Evolutionary conservation across 2,113 vertebrate genomes (phyloP), one percentile per base, ranked within the genome.

Genomic region (Rynchops niger): DNA sequence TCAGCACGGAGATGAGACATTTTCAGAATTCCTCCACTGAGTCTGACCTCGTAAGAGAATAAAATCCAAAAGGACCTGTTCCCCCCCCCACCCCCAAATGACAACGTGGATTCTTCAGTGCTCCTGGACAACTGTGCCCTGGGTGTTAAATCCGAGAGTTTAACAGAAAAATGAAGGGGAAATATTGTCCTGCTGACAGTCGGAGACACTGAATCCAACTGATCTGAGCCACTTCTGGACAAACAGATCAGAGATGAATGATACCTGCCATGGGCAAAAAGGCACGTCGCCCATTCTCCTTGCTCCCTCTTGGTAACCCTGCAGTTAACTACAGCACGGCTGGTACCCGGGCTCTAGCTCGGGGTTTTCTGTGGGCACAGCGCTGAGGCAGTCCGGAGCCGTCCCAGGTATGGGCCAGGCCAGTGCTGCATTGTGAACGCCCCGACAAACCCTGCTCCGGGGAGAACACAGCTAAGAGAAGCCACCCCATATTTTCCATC

Each of bases 1-100:
- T 93, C 93, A 71, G 74, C 74, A 72, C 45, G 26, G 76, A 77
- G 82, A 88, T 91, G 92, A 88, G 69, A 90, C 63, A 88, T 94
- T 94, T 94, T 90, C 88, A 93, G 91, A 91, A 97, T 97, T 95
- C 95, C 56, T 96, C 77, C 36, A 26, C 52, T 1, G 0, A 90
- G 63, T n/a, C 56, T 59, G 73, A 71, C 95, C 59, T 88, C 59
- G 50, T 36, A 74, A 92, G 66, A 90, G 72, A 93, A 96, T 22
- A 88, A 84, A 90, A 88, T 62, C 77, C 65, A 81, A 89, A 87
- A 85, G 62, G 50, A 91, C 26, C n/a, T 71, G 67, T 87, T 52
- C 45, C 65, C 4, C 0, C 0, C 50, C 65, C 3, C 9, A 40
- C 40, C 0, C 6, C 0, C 9, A 47, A 62, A 34, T 76, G 61